Percentiles rank a stretch among this genome's conserved stretches.
Evolutionary conservation across 2,113 vertebrate genomes (phyloP).

Genomic region (Haemorhous mexicanus): DNA sequence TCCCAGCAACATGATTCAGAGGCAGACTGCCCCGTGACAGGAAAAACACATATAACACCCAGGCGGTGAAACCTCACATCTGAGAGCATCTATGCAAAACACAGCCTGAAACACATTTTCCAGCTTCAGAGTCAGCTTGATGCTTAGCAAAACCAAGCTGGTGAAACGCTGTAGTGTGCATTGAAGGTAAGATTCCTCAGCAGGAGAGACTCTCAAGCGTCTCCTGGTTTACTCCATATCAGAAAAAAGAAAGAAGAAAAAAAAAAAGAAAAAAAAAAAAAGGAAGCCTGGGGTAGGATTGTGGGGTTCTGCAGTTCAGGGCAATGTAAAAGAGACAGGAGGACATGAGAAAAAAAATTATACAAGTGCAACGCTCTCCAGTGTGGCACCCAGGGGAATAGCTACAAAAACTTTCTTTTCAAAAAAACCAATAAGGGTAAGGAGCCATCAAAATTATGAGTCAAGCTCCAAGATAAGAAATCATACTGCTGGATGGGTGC

Average conservation of each 20-base stretch:
- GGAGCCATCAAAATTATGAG: not conserved
- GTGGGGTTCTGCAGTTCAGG: not conserved
- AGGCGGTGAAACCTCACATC: not conserved
- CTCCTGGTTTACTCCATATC: not conserved
- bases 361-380: not conserved
- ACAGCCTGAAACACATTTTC: not conserved
- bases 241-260: not conserved
- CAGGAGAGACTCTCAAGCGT: not conserved
- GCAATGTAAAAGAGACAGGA: not conserved
- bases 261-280: not conserved
- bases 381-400: not conserved
- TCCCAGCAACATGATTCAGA: not conserved
- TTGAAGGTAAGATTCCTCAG: accelerated
- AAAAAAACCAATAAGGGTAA: not conserved
- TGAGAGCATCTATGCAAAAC: slow-evolving; percentile 9
- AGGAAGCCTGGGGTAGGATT: not conserved
- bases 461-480: slow-evolving; percentile 24
- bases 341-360: not conserved
- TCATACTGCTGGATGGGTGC: not conserved
- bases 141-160: not conserved
- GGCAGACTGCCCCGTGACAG: not conserved
- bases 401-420: not conserved
- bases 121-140: not conserved
- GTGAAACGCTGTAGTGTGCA: accelerated
- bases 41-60: slow-evolving; percentile 13